Evolutionary conservation across 2,888 invertebrate genomes (phyloP).

Genomic region (Cephalotes varians): DNA sequence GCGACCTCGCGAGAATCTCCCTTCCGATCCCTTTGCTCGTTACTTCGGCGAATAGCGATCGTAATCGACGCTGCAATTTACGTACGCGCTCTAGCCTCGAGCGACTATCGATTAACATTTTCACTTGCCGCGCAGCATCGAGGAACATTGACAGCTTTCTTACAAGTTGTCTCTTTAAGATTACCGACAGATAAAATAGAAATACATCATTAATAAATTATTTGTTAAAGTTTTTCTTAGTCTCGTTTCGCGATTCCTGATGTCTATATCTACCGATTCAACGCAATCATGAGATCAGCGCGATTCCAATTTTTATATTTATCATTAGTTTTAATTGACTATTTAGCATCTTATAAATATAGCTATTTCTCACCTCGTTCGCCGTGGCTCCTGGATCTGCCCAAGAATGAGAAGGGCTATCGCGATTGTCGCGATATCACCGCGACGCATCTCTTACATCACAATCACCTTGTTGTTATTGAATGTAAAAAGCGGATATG

Average conservation of each 20-base stretch:
- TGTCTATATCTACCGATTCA: not conserved
- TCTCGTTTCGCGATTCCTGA: not conserved
- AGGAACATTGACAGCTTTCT: not conserved
- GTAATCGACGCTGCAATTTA: constrained; percentile 26
- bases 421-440: constrained; percentile 85
- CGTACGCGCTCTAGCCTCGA: constrained; percentile 49
- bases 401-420: constrained; percentile 85
- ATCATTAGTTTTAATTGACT: not conserved
- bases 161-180: constrained; percentile 20
- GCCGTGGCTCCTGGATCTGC: constrained; percentile 83
- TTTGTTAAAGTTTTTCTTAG: constrained; percentile 4
- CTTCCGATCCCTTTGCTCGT: constrained; percentile 40
- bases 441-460: constrained; percentile 86
- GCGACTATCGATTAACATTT: constrained; percentile 47
- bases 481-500: constrained; percentile 74
- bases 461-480: constrained; percentile 81
- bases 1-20: constrained; percentile 47
- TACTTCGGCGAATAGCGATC: constrained; percentile 21
- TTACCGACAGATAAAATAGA: constrained; percentile 14
- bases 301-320: not conserved
- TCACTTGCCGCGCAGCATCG: constrained; percentile 10
- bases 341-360: not conserved
- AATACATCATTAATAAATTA: not conserved
- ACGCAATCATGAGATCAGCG: not conserved
- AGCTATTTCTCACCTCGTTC: constrained; percentile 79